Base-by-base conservation (phyloP, 2,888 invertebrate genomes). In the Tinea pellionella region DNA sequence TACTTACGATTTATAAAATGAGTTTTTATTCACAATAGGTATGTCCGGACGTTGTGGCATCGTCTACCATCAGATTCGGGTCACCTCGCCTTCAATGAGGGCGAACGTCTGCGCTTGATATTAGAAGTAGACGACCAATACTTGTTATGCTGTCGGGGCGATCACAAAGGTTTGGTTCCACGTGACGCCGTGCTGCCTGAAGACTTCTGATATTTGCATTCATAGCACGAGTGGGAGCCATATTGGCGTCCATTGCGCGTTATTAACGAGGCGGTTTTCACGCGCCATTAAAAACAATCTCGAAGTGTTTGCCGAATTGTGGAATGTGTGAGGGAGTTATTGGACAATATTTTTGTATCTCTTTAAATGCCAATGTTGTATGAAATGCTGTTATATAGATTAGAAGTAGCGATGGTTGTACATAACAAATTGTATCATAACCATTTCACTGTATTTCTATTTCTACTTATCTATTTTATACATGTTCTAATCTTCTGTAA, bases 71-170 rank as follows among this genome's bases (percentile, higher is more conserved):
- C 93, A 0, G 93, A 93, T 70, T 93, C 92, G 58, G 94, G 93
- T 11, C 94, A 94, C 69, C 83, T 94, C 42, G 91, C 93, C 12
- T 94, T 93, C 80, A 92, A 91, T 72, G 93, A 93, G 74, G 93
- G 93, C 15, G 94, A 94, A 72, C 89, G 90, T 51, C 84, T 94
- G 56, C 90, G 91, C 63, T 89, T 94, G 37, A 91, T 94, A 58
- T 81, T 94, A 29, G 93, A 94, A 68, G 93, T 94, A 55, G 94
- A 94, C 74, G 90, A 90, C 68, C 92, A 92, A 67, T 92, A 93
- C 90, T 76, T 94, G 65, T 78, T 94, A 61, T 94, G 94, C 74
- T 92, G 93, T 68, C 85, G 92, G 65, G 93, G 93, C 7, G 92
- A 92, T 42, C 92, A 92, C 68, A 93, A 93, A 71, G 94, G 94